Base-by-base conservation (phyloP, 2,797 vertebrate genomes). In the Siniperca obscura region DNA sequence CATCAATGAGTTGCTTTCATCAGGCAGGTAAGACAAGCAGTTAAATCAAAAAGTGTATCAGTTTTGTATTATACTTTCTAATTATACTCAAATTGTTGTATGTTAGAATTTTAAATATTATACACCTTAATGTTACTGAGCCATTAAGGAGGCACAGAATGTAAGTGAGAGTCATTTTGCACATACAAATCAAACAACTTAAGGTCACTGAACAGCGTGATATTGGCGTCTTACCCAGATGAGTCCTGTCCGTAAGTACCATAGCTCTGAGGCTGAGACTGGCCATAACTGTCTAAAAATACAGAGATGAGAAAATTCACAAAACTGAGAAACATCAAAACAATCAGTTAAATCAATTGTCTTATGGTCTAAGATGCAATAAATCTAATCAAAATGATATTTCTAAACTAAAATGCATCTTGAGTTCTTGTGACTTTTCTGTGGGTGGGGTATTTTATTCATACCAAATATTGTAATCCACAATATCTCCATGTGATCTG, bases 241-340 rank as follows among this genome's bases (percentile, higher is more conserved):
- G 95, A 83, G 0, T 95, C 87, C 10, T 89, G 95, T 27, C 91
- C 93, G 30, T 94, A 96, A 60, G 52, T 78, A 1, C 92, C 94
- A 66, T 91, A 95, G 69, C 77, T 83, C 50, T 78, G 95, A 68
- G 71, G 92, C 42, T 89, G 94, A 44, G 93, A 4, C 70, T 95
- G 95, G 4, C 87, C 42, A 82, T 84, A 96, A 61, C 69, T 79
- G 0, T 95, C 95, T 91, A 8, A 79, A 25, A 70, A 66, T 0
- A 62, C 5, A 69, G 4, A 73, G 8, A 36, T 5, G 0, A 59
- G 6, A 48, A 11, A 22, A 12, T 27, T 42, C 7, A 66, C 22
- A 62, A 52, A n/a, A 36, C 12, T 52, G 2, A 72, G 0, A 0
- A 42, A 27, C 4, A 61, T n/a, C 2, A 64, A 69, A 56, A 44